Evolutionary conservation across 2,113 vertebrate genomes (phyloP).

Genomic region (Hippocampus comes): DNA sequence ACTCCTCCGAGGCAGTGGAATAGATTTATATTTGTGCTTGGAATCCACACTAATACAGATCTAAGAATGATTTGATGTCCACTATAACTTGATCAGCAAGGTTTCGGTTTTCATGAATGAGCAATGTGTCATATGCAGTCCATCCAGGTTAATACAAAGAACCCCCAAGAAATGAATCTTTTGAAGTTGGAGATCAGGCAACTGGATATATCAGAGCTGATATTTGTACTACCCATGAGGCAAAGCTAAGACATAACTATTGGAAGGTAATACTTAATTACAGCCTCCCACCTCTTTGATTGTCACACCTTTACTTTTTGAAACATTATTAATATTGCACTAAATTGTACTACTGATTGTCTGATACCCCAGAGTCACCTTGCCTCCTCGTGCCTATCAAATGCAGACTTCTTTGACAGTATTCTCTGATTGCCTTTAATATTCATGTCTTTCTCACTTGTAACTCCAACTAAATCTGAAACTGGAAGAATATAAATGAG

Average conservation of each 20-base stretch:
- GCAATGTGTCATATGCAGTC: not conserved
- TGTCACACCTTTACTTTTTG: not conserved
- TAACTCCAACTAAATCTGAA: not conserved
- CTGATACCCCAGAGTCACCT: not conserved
- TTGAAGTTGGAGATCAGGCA: not conserved
- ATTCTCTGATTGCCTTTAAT: not conserved
- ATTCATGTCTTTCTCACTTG: not conserved
- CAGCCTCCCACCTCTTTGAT: not conserved
- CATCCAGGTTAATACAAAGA: not conserved
- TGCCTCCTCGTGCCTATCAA: not conserved
- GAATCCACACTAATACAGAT: not conserved
- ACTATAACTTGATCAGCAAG: not conserved
- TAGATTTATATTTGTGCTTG: not conserved
- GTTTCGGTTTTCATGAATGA: not conserved
- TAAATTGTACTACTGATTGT: constrained; percentile 3
- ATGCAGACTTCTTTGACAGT: not conserved
- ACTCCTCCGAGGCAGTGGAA: not conserved
- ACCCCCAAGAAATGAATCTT: not conserved
- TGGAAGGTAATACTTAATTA: not conserved
- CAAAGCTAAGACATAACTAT: not conserved
- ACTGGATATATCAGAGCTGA: not conserved
- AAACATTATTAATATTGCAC: not conserved
- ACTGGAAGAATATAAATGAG: not conserved
- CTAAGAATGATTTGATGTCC: not conserved
- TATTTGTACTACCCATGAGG: not conserved